A percentile compares a stretch with the other conserved stretches of the same genome.
Conservation (phyloP, 2,797 vertebrate species). For the Streptopelia turtur region DNA sequence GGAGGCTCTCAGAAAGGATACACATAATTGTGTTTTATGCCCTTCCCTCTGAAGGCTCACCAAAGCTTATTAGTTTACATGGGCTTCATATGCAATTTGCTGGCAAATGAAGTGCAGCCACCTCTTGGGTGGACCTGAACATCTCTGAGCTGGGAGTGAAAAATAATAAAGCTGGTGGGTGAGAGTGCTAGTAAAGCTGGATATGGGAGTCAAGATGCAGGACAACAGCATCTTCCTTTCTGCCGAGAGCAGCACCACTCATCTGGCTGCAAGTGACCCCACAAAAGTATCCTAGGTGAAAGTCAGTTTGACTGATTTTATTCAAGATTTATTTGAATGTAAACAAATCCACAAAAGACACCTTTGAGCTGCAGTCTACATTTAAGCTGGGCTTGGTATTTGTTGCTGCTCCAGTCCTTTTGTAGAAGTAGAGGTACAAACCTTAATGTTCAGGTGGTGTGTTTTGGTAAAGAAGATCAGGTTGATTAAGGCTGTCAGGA, state of each 20-base stretch:
- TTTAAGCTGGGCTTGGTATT: not conserved
- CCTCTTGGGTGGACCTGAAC: not conserved
- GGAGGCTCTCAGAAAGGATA: not conserved
- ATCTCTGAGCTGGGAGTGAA: not conserved
- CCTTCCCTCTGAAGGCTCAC: not conserved
- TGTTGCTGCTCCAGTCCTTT: not conserved
- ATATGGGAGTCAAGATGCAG: not conserved
- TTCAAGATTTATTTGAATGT: not conserved
- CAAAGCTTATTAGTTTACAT: not conserved
- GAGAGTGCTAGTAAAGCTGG: not conserved
- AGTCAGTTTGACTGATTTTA: not conserved
- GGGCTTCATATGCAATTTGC: not conserved
- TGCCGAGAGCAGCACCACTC: accelerated
- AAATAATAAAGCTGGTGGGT: not conserved
- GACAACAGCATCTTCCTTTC: not conserved
- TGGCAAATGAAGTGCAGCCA: slow-evolving; percentile 18
- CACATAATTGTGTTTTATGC: accelerated
- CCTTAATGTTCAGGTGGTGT: not conserved
- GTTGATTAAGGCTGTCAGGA: not conserved
- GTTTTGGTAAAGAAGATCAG: not conserved
- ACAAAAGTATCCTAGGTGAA: not conserved
- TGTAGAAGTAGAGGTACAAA: not conserved
- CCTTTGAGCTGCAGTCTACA: not conserved
- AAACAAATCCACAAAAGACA: not conserved
- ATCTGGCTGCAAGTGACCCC: not conserved